Evolutionary conservation across 2,113 vertebrate species (phyloP).

Genomic region (Phycodurus eques): DNA sequence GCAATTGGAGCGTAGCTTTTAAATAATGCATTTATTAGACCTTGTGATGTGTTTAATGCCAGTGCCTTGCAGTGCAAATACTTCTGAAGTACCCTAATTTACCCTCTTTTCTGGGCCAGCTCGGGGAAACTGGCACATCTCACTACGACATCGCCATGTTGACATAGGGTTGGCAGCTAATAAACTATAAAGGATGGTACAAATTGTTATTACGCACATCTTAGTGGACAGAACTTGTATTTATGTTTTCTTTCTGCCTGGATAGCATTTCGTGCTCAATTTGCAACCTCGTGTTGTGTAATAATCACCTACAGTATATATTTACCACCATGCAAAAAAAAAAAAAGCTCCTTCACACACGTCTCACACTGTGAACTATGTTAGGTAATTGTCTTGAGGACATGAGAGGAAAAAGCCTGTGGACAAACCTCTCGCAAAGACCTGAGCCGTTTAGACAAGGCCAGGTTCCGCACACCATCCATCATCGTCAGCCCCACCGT

Average conservation of each 20-base stretch:
- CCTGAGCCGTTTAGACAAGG: conserved; percentile 66
- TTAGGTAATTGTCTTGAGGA: conserved; percentile 10
- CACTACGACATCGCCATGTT: conserved; percentile 71
- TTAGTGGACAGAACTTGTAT: conserved; percentile 29
- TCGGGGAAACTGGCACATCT: conserved; percentile 67
- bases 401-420: neutral
- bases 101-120: conserved; percentile 71
- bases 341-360: conserved; percentile 15
- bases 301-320: conserved; percentile 24
- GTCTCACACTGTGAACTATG: conserved; percentile 1
- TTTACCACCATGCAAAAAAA: conserved; percentile 29
- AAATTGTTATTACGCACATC: conserved; percentile 56
- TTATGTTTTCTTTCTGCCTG: conserved; percentile 39
- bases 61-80: conserved; percentile 68
- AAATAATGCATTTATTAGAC: conserved; percentile 81
- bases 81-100: conserved; percentile 75
- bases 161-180: conserved; percentile 57
- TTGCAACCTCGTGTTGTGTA: conserved; percentile 16
- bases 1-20: conserved; percentile 78
- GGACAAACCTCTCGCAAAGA: conserved; percentile 60
- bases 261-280: conserved; percentile 37
- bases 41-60: conserved; percentile 78
- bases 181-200: conserved; percentile 52
- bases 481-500: conserved; percentile 67
- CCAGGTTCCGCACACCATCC: conserved; percentile 68